Conservation (phyloP, 2,888 invertebrate genomes). For the Drosophila niveifrons region DNA sequence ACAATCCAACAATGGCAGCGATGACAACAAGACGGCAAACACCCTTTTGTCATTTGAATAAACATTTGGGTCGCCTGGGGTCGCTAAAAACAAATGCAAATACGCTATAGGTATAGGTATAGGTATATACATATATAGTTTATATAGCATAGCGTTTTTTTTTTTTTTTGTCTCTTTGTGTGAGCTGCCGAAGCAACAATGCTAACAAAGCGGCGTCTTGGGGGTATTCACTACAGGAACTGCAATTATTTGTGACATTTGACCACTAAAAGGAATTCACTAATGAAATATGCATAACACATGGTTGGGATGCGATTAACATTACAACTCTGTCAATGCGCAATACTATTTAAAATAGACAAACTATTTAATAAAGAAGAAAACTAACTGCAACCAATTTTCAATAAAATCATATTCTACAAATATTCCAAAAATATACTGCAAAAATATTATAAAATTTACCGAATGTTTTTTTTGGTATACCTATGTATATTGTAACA, state of each 20-base stretch:
- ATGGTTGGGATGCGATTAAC: not conserved
- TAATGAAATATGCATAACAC: not conserved
- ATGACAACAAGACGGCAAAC: conserved; percentile 23
- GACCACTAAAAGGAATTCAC: not conserved
- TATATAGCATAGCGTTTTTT: not conserved
- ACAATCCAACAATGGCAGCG: not conserved
- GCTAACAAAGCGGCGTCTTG: conserved; percentile 16
- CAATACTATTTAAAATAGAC: too few species aligned
- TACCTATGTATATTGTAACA: too few species aligned
- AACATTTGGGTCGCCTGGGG: conserved; percentile 60
- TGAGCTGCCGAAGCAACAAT: conserved; percentile 6
- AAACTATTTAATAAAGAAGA: not conserved
- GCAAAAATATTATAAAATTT: too few species aligned
- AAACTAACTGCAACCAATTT: too few species aligned
- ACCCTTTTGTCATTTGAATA: conserved; percentile 64
- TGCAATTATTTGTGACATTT: not conserved
- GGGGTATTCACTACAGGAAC: conserved; percentile 41
- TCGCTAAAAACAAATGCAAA: conserved; percentile 74
- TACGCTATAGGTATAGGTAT: conserved; percentile 31
- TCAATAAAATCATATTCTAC: too few species aligned
- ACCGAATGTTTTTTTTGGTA: too few species aligned
- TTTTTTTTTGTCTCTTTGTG: not conserved
- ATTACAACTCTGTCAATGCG: not conserved
- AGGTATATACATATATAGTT: not conserved
- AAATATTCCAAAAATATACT: too few species aligned